Conservation (phyloP, 2,797 vertebrate genomes). For the Amblyraja radiata region DNA sequence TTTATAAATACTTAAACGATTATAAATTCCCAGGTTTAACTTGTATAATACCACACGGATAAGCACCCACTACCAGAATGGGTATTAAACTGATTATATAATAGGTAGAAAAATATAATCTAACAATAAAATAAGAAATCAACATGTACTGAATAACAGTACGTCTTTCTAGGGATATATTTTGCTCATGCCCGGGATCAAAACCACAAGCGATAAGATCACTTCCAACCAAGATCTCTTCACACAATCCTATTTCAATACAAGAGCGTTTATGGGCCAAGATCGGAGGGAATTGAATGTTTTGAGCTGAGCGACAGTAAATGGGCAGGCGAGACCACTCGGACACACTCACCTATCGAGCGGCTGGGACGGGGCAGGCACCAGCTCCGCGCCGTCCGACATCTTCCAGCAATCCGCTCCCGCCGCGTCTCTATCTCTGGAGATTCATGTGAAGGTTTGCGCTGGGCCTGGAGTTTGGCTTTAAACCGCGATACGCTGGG, state of each 20-base stretch:
- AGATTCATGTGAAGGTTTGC: background rate
- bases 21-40: background rate
- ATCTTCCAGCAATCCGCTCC: slow-evolving; percentile 5
- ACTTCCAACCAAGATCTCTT: background rate
- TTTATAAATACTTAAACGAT: background rate
- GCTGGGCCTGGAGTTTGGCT: background rate
- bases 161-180: background rate
- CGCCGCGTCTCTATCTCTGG: background rate
- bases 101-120: background rate
- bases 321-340: background rate
- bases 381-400: background rate
- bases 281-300: background rate
- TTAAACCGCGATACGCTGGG: background rate
- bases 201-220: background rate
- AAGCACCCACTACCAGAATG: background rate
- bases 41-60: background rate
- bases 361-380: background rate
- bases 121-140: background rate
- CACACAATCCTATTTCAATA: background rate
- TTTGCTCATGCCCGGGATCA: background rate
- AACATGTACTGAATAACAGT: too few relatives aligned
- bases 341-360: background rate
- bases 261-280: background rate
- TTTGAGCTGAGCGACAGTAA: background rate
- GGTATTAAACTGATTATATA: too few relatives aligned